A percentile compares a stretch with the other conserved stretches of the same genome.
These are phyloP conservation scores for Echinometra lucunter DNA, from an alignment of 53 echinoderm and acorn worm genomes.

Conservation along the genomic window DNA sequence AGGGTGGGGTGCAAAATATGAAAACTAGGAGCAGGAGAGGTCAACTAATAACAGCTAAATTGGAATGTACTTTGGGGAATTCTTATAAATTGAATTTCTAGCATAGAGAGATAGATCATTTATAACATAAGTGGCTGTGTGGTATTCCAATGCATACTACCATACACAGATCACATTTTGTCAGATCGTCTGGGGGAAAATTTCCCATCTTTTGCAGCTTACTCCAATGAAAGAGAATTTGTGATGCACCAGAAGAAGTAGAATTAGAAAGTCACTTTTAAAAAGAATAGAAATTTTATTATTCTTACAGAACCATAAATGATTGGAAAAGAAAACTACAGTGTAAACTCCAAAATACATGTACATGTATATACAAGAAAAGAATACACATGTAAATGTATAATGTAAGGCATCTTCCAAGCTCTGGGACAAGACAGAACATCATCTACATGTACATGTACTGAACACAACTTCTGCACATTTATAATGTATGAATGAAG, in stretches of 20 bases:
- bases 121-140: conserved; percentile 55
- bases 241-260: background rate
- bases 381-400: background rate
- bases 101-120: conserved; percentile 45
- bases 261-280: background rate
- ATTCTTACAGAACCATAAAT: too few species aligned
- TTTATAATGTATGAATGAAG: background rate
- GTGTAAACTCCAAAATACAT: too few species aligned
- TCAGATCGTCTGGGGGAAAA: background rate
- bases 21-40: conserved; percentile 44
- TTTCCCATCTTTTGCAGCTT: background rate
- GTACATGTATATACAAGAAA: background rate
- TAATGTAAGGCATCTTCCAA: background rate
- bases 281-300: too few species aligned
- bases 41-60: conserved; percentile 45
- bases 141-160: background rate
- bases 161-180: background rate
- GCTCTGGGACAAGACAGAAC: background rate
- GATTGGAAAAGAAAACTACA: too few species aligned
- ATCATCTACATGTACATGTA: too few species aligned
- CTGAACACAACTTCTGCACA: background rate
- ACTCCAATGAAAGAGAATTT: background rate
- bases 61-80: conserved; percentile 68
- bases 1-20: conserved; percentile 13
- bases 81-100: conserved; percentile 64